Base-by-base conservation (phyloP, 1,140 invertebrate genomes). In the Xylocopa sonorina region DNA sequence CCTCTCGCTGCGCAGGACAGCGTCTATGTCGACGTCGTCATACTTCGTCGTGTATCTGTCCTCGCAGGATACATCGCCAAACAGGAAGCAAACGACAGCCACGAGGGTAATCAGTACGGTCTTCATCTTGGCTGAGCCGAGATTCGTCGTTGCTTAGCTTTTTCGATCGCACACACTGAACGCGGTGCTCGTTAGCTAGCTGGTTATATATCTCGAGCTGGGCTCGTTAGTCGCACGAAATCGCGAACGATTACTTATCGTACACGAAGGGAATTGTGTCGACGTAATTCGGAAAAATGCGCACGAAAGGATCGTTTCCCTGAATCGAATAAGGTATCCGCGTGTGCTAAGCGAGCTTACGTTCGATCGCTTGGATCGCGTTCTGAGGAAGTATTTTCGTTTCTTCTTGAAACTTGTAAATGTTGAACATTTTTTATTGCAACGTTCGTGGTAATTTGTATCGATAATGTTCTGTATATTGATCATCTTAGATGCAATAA, bases 21-120 rank as follows among this genome's bases (percentile, higher is more conserved):
- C 46, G 38, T 94, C 92, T 14, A 95, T 87, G 82, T 95, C 93
- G 51, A 95, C 77, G 82, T 93, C 90, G 80, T 94, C 94, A 83
- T 94, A 94, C 82, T 93, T 93, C 10, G 92, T 94, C 4, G 93
- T 93, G 80, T 94, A 94, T 78, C 90, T 82, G 12, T 89, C 88
- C 16, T 88, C 83, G 38, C 79, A 72, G 60, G 68, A 34, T n/a
- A 67, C 69, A 10, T 18, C 29, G 0, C 41, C 38, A 21, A 64
- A 14, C 32, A 71, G 41, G 34, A 63, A n/a, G 43, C 55, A 53
- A 6, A n/a, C 41, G 21, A 38, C 51, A 51, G 48, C 24, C 21
- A 27, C 24, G 24, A 66, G 53, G 46, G 55, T 32, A 43, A 55
- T 29, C 38, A 75, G 55, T 14, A 82, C 29, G 6, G 73, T 69